phyloP scores from a whole-genome alignment of 2,888 invertebrate species.

The Deilephila elpenor region DNA sequence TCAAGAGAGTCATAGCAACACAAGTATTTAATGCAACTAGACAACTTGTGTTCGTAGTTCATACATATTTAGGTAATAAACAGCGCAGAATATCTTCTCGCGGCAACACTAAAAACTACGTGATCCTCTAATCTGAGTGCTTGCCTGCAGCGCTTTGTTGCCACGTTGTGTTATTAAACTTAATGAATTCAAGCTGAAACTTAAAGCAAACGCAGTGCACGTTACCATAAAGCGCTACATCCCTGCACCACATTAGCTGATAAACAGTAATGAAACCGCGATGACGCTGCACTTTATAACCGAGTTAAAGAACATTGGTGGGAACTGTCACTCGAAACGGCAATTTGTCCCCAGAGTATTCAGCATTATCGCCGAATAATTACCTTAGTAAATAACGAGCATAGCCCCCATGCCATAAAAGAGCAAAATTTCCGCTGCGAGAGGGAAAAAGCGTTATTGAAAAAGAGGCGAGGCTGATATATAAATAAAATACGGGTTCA shows the following conservation, averaged over 20 bases:
- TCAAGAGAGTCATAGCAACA: background rate
- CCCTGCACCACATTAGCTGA: slow-evolving; percentile 3
- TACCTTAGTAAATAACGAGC: slow-evolving; percentile 78
- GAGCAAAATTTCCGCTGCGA: slow-evolving; percentile 80
- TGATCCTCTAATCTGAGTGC: slow-evolving; percentile 16
- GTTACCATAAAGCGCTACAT: slow-evolving; percentile 14
- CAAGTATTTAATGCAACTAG: background rate
- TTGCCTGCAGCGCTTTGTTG: slow-evolving; percentile 24
- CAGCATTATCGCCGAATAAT: slow-evolving; percentile 75
- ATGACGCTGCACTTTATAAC: slow-evolving; percentile 27
- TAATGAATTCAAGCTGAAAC: slow-evolving; percentile 23
- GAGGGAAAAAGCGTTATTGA: slow-evolving; percentile 83
- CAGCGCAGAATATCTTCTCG: slow-evolving; percentile 9
- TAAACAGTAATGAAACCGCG: slow-evolving; percentile 24
- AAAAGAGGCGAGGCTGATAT: slow-evolving; percentile 81
- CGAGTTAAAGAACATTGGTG: slow-evolving; percentile 45
- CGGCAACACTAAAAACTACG: slow-evolving; percentile 21
- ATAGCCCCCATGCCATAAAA: slow-evolving; percentile 77
- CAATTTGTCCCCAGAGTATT: slow-evolving; percentile 76
- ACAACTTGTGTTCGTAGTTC: slow-evolving; percentile 1
- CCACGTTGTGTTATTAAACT: slow-evolving; percentile 16
- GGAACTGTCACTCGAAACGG: slow-evolving; percentile 63
- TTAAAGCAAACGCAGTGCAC: slow-evolving; percentile 15
- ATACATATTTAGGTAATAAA: background rate
- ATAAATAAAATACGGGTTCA: slow-evolving; percentile 85